These are phyloP conservation scores for Hystrix cristata DNA, from an alignment of 2,113 vertebrate genomes.

Conservation along the genomic window DNA sequence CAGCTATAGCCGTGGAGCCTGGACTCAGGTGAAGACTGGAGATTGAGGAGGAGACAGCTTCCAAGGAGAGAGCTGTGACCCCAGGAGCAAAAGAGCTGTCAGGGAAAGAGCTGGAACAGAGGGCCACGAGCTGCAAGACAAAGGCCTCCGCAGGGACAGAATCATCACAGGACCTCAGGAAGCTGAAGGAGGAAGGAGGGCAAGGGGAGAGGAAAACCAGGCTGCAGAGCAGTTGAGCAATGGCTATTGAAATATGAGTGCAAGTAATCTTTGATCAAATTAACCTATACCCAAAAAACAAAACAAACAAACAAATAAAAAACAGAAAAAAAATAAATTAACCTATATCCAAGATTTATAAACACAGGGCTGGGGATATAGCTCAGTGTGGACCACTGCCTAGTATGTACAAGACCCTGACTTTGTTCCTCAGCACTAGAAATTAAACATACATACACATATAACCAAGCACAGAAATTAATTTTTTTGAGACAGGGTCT, in stretches of 20 bases:
- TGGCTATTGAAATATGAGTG: not conserved
- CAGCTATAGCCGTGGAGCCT: not conserved
- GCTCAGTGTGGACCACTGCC: not conserved
- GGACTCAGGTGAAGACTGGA: not conserved
- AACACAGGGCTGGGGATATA: not conserved
- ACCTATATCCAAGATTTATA: not conserved
- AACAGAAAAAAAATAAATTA: not conserved
- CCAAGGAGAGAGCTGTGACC: not conserved
- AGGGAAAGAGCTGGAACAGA: not conserved
- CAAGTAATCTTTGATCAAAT: not conserved
- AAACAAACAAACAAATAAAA: not conserved
- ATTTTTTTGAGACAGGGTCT: not conserved
- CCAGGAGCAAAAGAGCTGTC: not conserved
- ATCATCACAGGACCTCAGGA: not conserved
- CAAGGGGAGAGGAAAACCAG: not conserved
- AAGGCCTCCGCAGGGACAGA: not conserved
- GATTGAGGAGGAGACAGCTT: too few relatives aligned
- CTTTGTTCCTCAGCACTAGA: not conserved
- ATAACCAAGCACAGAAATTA: not conserved
- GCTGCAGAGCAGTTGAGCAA: not conserved
- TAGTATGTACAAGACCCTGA: not conserved
- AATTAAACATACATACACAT: not conserved
- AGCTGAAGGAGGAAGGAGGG: not conserved
- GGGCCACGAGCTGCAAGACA: not conserved
- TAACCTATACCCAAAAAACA: not conserved